Conservation (phyloP, 2,888 invertebrate genomes). For the Anodontia alba region DNA sequence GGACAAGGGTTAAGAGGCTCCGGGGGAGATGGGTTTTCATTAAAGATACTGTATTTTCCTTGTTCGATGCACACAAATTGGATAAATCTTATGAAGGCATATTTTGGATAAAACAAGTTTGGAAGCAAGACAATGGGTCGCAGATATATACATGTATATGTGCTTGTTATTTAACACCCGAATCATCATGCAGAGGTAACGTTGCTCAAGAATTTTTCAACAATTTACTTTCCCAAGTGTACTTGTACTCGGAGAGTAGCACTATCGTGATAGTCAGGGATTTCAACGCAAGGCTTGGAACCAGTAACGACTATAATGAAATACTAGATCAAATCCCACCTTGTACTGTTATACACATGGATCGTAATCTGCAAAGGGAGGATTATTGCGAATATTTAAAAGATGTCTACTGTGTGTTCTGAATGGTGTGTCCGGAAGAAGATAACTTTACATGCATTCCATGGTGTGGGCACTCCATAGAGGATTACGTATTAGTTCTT, state of each 20-base stretch:
- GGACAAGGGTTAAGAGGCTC: not conserved
- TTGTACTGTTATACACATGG: not conserved
- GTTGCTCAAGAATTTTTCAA: slow-evolving; percentile 4
- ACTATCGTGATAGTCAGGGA: not conserved
- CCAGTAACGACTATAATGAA: slow-evolving; percentile 14
- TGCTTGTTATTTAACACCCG: slow-evolving; percentile 9
- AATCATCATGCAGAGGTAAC: not conserved
- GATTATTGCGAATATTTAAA: not conserved
- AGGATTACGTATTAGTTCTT: not conserved
- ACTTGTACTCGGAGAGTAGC: not conserved
- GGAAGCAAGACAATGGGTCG: not conserved
- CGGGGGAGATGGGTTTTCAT: not conserved
- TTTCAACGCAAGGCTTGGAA: not conserved
- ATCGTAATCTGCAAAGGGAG: not conserved
- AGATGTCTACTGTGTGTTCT: slow-evolving; percentile 6
- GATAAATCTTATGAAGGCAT: slow-evolving; percentile 11
- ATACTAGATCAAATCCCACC: not conserved
- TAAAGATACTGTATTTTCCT: not conserved
- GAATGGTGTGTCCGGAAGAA: slow-evolving; percentile 1
- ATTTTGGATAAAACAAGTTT: slow-evolving; percentile 4
- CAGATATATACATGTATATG: slow-evolving; percentile 2
- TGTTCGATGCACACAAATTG: not conserved
- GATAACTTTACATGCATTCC: slow-evolving; percentile 4
- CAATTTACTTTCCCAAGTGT: slow-evolving; percentile 6
- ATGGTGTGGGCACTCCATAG: not conserved